Evolutionary conservation across 2,113 vertebrate species (phyloP).

Genomic region (Labrus mixtus): DNA sequence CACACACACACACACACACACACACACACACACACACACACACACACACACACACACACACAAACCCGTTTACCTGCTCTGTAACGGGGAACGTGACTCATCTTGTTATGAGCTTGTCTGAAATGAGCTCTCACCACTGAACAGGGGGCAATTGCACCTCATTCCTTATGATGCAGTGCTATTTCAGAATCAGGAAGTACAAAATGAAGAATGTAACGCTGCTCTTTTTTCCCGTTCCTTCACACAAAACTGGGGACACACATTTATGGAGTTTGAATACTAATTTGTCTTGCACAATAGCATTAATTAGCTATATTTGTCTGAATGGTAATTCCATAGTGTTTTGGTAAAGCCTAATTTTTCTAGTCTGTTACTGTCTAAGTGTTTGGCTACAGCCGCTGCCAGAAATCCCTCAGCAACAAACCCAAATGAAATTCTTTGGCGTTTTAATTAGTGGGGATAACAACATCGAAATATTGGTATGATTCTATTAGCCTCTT

Average conservation of each 20-base stretch:
- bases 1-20: slow-evolving; percentile 9
- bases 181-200: slow-evolving; percentile 54
- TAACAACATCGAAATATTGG: not conserved
- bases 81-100: slow-evolving; percentile 71
- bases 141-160: slow-evolving; percentile 60
- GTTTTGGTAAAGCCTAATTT: slow-evolving; percentile 20
- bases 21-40: slow-evolving; percentile 20
- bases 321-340: slow-evolving; percentile 9
- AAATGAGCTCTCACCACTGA: slow-evolving; percentile 60
- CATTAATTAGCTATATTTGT: slow-evolving; percentile 25
- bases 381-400: slow-evolving; percentile 10
- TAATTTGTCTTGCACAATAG: slow-evolving; percentile 27
- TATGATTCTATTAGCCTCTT: not conserved
- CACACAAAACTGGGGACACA: slow-evolving; percentile 2
- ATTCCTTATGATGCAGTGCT: slow-evolving; percentile 54
- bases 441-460: not conserved
- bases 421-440: not conserved
- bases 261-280: not conserved
- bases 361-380: slow-evolving; percentile 24
- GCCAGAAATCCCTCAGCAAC: slow-evolving; percentile 17
- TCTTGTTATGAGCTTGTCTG: slow-evolving; percentile 71
- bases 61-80: slow-evolving; percentile 58
- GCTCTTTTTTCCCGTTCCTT: slow-evolving; percentile 26
- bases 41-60: slow-evolving; percentile 15
- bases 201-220: slow-evolving; percentile 36